Base-by-base conservation (phyloP, 2,113 vertebrate species). In the Anguilla rostrata region DNA sequence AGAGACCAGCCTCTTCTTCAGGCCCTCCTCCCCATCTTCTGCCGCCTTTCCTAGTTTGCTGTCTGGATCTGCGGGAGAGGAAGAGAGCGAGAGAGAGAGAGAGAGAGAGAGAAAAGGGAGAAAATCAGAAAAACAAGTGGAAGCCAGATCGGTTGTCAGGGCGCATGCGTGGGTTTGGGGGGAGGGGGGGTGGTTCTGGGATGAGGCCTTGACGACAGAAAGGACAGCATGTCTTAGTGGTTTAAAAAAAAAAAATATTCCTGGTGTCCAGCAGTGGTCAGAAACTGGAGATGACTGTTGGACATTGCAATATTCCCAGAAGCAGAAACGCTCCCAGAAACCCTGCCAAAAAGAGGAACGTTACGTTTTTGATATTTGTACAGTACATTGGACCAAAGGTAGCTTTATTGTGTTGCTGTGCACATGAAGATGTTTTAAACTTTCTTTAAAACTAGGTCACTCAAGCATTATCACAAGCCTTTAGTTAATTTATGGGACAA, bases 11-110 rank as follows among this genome's bases (percentile, higher is more conserved):
- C 97, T 96, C 95, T 97, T 98, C 96, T 97, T 98, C 91, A 97
- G 95, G 93, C 96, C 89, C 90, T 96, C 94, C 92, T 97, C 97
- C 92, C 96, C 97, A 97, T 99, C 97, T 89, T 99, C 97, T 93
- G 71, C 71, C 26, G 71, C 71, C 93, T 97, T 98, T 96, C 98
- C 97, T 95, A 97, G 97, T 95, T 97, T 97, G 95, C 97, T 96
- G 94, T 96, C 98, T 92, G 97, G 96, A 95, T 99, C 98, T 99
- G 96, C 39, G 95, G 94, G 46, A 92, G 88, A 86, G 90, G 93
- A 92, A 63, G 78, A 75, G 75, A 29, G 34, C 14, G 75, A 26
- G 46, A 66, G 60, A 11, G 8, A 66, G 26, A 66, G 5, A 26
- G 26, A 20, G 89, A 92, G 87, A 86, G 82, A 87, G 78, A 81